phyloP scores from a whole-genome alignment of 2,113 vertebrate species.

The Mustela nigripes region DNA sequence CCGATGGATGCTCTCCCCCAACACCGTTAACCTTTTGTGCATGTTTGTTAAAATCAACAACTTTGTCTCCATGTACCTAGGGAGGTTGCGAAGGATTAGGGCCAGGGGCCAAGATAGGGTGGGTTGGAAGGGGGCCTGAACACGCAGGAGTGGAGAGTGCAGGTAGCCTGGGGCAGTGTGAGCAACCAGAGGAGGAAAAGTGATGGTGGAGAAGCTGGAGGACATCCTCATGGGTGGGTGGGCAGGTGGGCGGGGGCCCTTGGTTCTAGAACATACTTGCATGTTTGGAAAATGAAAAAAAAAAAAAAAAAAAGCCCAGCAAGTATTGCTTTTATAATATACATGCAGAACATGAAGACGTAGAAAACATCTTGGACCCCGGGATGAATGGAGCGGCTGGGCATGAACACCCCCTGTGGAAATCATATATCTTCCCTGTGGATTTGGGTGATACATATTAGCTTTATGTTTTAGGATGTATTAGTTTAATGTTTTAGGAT shows the following conservation, averaged over 20 bases:
- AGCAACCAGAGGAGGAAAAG: not conserved
- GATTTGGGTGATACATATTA: not conserved
- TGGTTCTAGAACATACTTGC: not conserved
- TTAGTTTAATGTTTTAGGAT: not conserved
- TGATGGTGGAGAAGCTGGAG: not conserved
- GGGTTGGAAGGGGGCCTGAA: not conserved
- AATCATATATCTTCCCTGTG: not conserved
- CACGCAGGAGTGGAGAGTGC: not conserved
- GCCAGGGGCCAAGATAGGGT: not conserved
- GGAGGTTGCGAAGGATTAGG: not conserved
- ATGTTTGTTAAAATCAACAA: not conserved
- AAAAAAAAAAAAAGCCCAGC: not conserved
- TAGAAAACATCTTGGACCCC: not conserved
- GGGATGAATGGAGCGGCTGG: not conserved
- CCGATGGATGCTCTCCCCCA: not conserved
- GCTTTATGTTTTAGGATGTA: not conserved
- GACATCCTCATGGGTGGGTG: not conserved
- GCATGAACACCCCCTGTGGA: not conserved
- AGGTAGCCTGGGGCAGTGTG: not conserved
- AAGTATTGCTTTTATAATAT: not conserved
- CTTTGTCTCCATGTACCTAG: not conserved
- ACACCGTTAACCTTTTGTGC: not conserved
- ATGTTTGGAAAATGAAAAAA: not conserved
- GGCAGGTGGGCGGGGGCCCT: not conserved
- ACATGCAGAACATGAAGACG: not conserved